Percentiles rank a stretch among this genome's conserved stretches.
These are phyloP conservation scores for Bembecia ichneumoniformis DNA, from an alignment of 2,888 invertebrate genomes.

Conservation along the genomic window DNA sequence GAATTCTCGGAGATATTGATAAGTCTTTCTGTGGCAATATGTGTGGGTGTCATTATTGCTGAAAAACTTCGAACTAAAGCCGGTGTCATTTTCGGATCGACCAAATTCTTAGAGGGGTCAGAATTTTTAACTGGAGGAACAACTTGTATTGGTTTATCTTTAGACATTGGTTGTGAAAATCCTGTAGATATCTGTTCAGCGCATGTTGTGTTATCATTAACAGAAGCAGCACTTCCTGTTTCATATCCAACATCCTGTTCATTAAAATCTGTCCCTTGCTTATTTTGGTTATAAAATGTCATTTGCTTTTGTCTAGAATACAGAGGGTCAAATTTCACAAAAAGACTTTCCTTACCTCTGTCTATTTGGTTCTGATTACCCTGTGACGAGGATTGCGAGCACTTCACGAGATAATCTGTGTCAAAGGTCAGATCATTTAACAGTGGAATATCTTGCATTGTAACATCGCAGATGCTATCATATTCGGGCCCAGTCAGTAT, in stretches of 20 bases:
- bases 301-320: conserved; percentile 39
- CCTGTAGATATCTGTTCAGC: conserved; percentile 44
- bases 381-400: conserved; percentile 46
- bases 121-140: conserved; percentile 52
- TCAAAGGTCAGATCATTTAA: conserved; percentile 67
- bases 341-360: conserved; percentile 75
- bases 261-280: conserved; percentile 29
- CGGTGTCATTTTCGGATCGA: conserved; percentile 32
- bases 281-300: conserved; percentile 21
- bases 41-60: conserved; percentile 52
- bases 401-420: conserved; percentile 70
- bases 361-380: conserved; percentile 40
- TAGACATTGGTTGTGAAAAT: conserved; percentile 25
- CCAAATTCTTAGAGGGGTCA: conserved; percentile 27
- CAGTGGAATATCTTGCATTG: conserved; percentile 49
- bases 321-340: conserved; percentile 76
- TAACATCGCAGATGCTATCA: conserved; percentile 56
- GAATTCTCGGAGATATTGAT: conserved; percentile 45
- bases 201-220: conserved; percentile 31
- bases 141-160: conserved; percentile 57
- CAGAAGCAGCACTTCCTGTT: conserved; percentile 50
- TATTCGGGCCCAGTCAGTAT: conserved; percentile 51
- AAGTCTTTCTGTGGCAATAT: conserved; percentile 52
- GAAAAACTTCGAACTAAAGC: conserved; percentile 55
- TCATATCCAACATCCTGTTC: conserved; percentile 59